A percentile compares a stretch with the other conserved stretches of the same genome.
phyloP scores from a whole-genome alignment of 2,113 vertebrate species.

The Phoxinus phoxinus region DNA sequence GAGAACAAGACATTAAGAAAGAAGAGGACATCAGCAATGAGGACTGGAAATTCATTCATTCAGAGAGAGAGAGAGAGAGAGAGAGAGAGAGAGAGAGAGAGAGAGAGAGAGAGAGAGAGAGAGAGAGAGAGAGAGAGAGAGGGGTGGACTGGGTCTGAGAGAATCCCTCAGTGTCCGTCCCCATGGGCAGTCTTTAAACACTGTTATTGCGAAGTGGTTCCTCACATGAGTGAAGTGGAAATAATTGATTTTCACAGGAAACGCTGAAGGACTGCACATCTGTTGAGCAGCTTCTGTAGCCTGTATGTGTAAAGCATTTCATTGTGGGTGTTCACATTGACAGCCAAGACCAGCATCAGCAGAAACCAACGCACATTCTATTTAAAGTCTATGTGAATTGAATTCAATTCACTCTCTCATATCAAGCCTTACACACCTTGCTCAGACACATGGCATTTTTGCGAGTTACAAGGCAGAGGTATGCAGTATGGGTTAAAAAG shows the following conservation, averaged over 20 bases:
- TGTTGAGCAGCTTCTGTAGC: constrained; percentile 34
- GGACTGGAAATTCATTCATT: constrained; percentile 17
- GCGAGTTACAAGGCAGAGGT: neutral
- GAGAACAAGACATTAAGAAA: neutral
- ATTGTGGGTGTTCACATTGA: constrained; percentile 27
- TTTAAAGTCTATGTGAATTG: neutral
- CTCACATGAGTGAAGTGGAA: constrained; percentile 40
- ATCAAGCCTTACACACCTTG: neutral
- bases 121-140: neutral
- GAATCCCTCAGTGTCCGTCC: constrained; percentile 7
- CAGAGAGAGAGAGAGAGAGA: neutral
- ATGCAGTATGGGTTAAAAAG: neutral
- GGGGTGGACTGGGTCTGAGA: neutral
- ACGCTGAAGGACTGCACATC: constrained; percentile 10
- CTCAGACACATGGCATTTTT: neutral
- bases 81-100: neutral
- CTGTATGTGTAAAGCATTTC: neutral
- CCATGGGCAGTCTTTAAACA: constrained; percentile 16
- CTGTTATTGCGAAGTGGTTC: constrained; percentile 20
- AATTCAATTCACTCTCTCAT: neutral
- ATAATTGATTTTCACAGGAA: constrained; percentile 41
- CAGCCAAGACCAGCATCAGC: constrained; percentile 12
- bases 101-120: neutral
- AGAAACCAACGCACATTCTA: constrained; percentile 8
- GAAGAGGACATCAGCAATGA: neutral